Conservation (phyloP, 2,888 invertebrate genomes). For the Bellardia bayeri region DNA sequence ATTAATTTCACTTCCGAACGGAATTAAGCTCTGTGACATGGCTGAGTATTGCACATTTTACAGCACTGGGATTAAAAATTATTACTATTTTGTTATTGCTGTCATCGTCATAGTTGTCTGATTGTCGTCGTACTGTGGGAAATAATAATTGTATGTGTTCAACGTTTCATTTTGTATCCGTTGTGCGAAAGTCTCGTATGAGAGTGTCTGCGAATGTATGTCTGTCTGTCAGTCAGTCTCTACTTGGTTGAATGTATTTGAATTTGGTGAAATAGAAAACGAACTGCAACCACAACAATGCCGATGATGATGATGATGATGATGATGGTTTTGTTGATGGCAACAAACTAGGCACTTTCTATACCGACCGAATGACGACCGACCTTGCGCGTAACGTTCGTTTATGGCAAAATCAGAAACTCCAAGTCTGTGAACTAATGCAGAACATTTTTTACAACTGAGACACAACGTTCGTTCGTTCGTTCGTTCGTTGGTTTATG, state of each 20-base stretch:
- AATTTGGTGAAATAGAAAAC: conserved; percentile 55
- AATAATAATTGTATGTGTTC: conserved; percentile 42
- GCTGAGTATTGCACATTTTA: conserved; percentile 16
- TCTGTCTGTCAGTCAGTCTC: background rate
- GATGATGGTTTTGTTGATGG: conserved; percentile 31
- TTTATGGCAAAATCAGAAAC: conserved; percentile 73
- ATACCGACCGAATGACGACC: conserved; percentile 74
- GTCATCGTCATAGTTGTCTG: conserved; percentile 48
- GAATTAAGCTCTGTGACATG: background rate
- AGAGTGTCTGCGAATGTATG: conserved; percentile 23
- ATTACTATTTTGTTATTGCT: conserved; percentile 40
- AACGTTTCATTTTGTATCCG: conserved; percentile 53
- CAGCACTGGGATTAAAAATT: conserved; percentile 46
- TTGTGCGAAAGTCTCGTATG: conserved; percentile 50
- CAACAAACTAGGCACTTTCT: conserved; percentile 58
- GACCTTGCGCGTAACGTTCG: conserved; percentile 78
- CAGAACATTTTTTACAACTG: conserved; percentile 75
- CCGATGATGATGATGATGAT: background rate
- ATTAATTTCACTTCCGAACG: no score
- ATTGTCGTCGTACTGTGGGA: conserved; percentile 66
- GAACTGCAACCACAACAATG: conserved; percentile 47
- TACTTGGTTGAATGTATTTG: background rate
- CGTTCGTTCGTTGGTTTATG: background rate
- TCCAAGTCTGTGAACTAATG: conserved; percentile 77
- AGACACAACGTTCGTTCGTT: conserved; percentile 45